A percentile compares a stretch with the other conserved stretches of the same genome.
Conservation (phyloP, 2,113 vertebrate genomes). For the Aegotheles bennettii region DNA sequence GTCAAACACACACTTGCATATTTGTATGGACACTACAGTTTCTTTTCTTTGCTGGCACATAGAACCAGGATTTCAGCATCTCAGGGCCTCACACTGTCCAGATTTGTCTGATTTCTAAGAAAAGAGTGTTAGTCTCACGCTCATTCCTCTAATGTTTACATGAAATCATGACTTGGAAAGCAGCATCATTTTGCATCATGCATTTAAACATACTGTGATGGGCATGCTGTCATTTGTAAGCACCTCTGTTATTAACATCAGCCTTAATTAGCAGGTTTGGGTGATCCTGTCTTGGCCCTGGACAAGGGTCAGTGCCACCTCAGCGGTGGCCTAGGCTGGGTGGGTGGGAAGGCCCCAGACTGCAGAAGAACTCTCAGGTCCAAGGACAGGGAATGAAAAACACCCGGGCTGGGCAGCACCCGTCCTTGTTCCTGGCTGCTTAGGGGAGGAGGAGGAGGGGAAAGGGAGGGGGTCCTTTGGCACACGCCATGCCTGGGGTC, state of each 20-base stretch:
- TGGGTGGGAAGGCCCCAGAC: neutral
- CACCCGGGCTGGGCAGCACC: neutral
- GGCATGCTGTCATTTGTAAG: neutral
- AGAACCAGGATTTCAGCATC: conserved; percentile 3
- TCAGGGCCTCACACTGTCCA: neutral
- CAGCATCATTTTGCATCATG: neutral
- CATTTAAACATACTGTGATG: neutral
- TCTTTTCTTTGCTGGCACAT: neutral
- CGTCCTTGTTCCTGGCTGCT: neutral
- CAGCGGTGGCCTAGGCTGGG: neutral
- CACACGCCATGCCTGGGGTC: neutral
- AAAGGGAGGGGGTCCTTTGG: conserved; percentile 6
- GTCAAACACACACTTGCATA: neutral
- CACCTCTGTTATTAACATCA: neutral
- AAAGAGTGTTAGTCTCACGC: neutral
- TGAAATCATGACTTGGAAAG: conserved; percentile 16
- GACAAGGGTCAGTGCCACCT: neutral
- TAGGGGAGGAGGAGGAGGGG: neutral
- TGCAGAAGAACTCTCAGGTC: neutral
- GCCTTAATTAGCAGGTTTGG: neutral
- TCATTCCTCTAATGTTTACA: neutral
- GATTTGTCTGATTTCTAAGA: neutral
- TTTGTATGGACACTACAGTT: neutral
- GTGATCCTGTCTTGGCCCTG: neutral
- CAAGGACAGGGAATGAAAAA: neutral